phyloP scores from a whole-genome alignment of 1,140 invertebrate genomes.

The Chymomyza costata region DNA sequence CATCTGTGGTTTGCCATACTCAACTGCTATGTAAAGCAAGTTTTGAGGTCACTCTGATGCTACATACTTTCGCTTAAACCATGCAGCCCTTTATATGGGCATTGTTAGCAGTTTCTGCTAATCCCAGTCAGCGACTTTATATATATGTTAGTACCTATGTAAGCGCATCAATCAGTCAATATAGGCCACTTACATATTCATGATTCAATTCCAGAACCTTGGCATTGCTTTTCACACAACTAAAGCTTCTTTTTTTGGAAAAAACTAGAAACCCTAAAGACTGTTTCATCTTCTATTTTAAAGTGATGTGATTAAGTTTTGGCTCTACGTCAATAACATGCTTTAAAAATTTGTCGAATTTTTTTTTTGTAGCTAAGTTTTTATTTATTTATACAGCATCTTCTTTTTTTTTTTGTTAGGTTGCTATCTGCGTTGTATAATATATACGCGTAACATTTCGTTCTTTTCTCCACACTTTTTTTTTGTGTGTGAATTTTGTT shows the following conservation, averaged over 20 bases:
- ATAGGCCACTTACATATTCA: too few relatives aligned
- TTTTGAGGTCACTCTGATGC: too few relatives aligned
- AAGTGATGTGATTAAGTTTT: constrained; percentile 54
- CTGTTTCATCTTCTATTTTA: constrained; percentile 62
- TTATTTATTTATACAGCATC: constrained; percentile 1
- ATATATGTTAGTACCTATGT: too few relatives aligned
- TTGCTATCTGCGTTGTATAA: constrained; percentile 53
- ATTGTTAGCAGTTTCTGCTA: too few relatives aligned
- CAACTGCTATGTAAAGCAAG: too few relatives aligned
- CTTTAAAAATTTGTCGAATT: constrained; percentile 11
- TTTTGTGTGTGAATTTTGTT: constrained; percentile 21
- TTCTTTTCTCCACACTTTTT: constrained; percentile 49
- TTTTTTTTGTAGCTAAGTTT: constrained; percentile 3
- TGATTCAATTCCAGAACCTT: too few relatives aligned
- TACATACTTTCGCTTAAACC: too few relatives aligned
- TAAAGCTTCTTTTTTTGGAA: constrained; percentile 28
- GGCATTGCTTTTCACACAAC: too few relatives aligned
- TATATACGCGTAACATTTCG: constrained; percentile 62
- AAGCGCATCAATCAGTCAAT: too few relatives aligned
- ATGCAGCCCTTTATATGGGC: too few relatives aligned
- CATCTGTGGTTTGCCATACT: too few relatives aligned
- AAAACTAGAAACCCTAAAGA: constrained; percentile 5
- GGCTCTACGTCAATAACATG: constrained; percentile 43
- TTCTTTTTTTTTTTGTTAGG: constrained; percentile 13
- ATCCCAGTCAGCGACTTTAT: too few relatives aligned